Evolutionary conservation across 2,797 vertebrate genomes (phyloP).

Genomic region (Enteromius fasciolatus): DNA sequence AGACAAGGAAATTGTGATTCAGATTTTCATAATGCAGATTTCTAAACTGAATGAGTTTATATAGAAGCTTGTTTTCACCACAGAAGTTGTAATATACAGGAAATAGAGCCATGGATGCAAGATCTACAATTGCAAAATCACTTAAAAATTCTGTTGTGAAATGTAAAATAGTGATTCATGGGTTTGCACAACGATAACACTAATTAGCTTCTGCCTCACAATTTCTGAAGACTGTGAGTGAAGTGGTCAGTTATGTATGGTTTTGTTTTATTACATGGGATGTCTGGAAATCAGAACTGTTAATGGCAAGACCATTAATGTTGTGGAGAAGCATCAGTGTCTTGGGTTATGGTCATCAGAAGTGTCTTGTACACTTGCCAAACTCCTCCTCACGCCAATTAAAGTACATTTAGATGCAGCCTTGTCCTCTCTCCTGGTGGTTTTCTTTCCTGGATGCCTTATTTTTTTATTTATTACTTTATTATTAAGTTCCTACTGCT

Average conservation of each 20-base stretch:
- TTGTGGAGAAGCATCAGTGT: neutral
- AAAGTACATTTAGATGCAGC: conserved; percentile 22
- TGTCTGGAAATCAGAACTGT: neutral
- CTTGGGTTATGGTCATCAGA: conserved; percentile 47
- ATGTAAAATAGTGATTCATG: neutral
- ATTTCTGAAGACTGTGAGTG: neutral
- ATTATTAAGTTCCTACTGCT: conserved; percentile 26
- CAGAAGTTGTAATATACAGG: neutral
- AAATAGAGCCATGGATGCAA: neutral
- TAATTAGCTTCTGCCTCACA: neutral
- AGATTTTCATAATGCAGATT: conserved; percentile 1
- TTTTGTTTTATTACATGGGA: neutral
- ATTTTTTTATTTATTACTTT: conserved; percentile 10
- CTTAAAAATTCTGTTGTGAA: neutral
- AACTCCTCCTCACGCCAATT: conserved; percentile 32
- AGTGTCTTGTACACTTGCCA: conserved; percentile 37
- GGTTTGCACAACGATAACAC: neutral
- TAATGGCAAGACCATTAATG: conserved; percentile 29
- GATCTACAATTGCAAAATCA: neutral
- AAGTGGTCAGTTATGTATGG: neutral
- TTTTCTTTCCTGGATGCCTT: conserved; percentile 24
- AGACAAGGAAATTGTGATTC: conserved; percentile 21
- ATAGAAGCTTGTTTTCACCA: neutral
- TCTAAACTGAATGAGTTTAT: neutral
- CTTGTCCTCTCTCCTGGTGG: neutral